Conservation (phyloP, 2,888 invertebrate genomes). For the Beris morrisii region DNA sequence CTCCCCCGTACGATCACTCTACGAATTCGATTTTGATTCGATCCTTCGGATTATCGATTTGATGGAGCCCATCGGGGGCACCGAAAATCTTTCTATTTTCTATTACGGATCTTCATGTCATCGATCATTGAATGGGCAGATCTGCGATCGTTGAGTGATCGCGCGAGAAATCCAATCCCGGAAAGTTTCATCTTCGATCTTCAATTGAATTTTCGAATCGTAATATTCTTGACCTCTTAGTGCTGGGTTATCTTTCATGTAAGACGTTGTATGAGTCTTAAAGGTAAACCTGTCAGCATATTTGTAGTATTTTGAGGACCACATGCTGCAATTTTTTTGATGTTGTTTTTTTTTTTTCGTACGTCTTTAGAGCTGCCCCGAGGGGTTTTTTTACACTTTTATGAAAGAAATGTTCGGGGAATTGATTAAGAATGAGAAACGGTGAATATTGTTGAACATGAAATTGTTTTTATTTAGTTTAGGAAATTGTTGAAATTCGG, state of each 20-base stretch:
- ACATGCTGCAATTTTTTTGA: slow-evolving; percentile 14
- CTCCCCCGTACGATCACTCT: not conserved
- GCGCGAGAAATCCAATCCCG: slow-evolving; percentile 28
- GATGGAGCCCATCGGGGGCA: slow-evolving; percentile 2
- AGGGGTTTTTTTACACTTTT: too few relatives aligned
- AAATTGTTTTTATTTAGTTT: slow-evolving; percentile 6
- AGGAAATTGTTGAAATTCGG: too few relatives aligned
- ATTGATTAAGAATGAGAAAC: slow-evolving; percentile 9
- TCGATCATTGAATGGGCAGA: slow-evolving; percentile 27
- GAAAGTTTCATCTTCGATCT: slow-evolving; percentile 3
- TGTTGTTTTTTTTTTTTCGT: too few relatives aligned
- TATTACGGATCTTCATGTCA: slow-evolving; percentile 24
- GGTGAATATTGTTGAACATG: slow-evolving; percentile 20
- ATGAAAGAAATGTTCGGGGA: too few relatives aligned
- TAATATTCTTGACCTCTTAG: slow-evolving; percentile 15
- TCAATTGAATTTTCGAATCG: slow-evolving; percentile 4
- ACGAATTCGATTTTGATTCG: too few relatives aligned
- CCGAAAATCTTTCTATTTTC: slow-evolving; percentile 12
- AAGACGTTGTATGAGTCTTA: slow-evolving; percentile 6
- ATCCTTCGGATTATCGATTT: too few relatives aligned
- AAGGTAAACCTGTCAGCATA: slow-evolving; percentile 35
- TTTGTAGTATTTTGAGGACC: slow-evolving; percentile 32
- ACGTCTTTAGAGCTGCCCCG: too few relatives aligned
- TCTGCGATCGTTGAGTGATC: slow-evolving; percentile 9
- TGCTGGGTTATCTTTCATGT: slow-evolving; percentile 13